phyloP scores from a whole-genome alignment of 1,140 invertebrate species.

The Druon quercuslanigerum region DNA sequence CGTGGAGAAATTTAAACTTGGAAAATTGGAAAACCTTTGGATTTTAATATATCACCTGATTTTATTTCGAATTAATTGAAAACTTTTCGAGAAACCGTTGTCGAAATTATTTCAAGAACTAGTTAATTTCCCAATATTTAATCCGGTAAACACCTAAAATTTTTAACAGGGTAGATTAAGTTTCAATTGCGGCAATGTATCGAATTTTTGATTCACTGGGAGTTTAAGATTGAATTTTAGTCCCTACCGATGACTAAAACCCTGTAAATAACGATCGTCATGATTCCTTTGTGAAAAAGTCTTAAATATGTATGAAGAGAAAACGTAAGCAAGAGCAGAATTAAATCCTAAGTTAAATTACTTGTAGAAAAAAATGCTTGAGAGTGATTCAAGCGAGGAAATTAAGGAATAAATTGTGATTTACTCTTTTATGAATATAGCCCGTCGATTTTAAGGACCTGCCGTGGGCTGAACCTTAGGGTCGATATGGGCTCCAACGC shows the following conservation, averaged over 20 bases:
- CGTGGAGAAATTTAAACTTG: too few species aligned
- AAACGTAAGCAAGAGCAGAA: neutral
- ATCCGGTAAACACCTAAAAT: neutral
- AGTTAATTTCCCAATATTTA: neutral
- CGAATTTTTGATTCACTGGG: neutral
- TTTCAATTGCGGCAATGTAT: neutral
- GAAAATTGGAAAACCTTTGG: too few species aligned
- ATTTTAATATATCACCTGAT: too few species aligned
- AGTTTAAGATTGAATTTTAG: neutral
- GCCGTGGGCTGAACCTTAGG: neutral
- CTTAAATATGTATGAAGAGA: neutral
- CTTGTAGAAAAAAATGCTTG: constrained; percentile 1
- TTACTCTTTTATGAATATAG: constrained; percentile 38
- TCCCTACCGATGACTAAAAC: neutral
- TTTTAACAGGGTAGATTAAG: constrained; percentile 6
- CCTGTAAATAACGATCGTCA: constrained; percentile 16
- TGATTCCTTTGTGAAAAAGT: neutral
- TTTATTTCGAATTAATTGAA: too few species aligned
- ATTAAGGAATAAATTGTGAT: neutral
- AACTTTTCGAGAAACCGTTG: neutral
- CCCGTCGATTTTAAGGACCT: constrained; percentile 45
- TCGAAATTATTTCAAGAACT: neutral
- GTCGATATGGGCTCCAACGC: constrained; percentile 41
- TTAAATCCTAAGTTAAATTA: constrained; percentile 2
- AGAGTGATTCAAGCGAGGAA: neutral